Conservation (phyloP, 2,888 invertebrate genomes). For the Diaprepes abbreviatus region DNA sequence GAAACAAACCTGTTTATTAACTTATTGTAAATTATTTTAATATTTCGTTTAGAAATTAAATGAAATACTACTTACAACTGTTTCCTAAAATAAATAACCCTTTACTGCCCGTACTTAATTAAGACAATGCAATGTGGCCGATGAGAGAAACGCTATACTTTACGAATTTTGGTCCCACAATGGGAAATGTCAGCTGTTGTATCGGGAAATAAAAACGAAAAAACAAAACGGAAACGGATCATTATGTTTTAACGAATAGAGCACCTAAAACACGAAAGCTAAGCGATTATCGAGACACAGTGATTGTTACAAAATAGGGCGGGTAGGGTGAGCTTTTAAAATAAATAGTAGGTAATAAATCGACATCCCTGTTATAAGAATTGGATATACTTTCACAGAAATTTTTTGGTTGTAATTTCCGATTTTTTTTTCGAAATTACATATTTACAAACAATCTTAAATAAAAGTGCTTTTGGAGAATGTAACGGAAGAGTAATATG, state of each 20-base stretch:
- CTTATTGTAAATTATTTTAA: too few relatives aligned
- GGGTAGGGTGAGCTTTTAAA: constrained; percentile 8
- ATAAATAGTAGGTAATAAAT: constrained; percentile 13
- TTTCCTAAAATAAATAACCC: constrained; percentile 17
- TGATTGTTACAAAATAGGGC: constrained; percentile 23
- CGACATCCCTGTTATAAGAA: neutral
- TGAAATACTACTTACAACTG: neutral
- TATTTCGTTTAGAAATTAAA: too few relatives aligned
- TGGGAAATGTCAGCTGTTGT: constrained; percentile 39
- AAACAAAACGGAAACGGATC: constrained; percentile 33
- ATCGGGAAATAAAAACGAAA: constrained; percentile 29
- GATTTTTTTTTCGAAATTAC: too few relatives aligned
- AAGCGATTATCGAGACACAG: constrained; percentile 15
- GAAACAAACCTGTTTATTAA: too few relatives aligned
- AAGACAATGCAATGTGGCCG: constrained; percentile 25
- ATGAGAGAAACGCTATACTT: constrained; percentile 14
- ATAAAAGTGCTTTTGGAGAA: too few relatives aligned
- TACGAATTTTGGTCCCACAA: constrained; percentile 21
- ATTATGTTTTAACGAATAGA: constrained; percentile 39
- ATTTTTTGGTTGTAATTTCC: too few relatives aligned
- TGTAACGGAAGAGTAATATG: too few relatives aligned
- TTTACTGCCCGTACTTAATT: constrained; percentile 9
- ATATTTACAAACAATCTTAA: too few relatives aligned
- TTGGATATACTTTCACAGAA: too few relatives aligned
- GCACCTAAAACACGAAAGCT: constrained; percentile 37